These are phyloP conservation scores for Tautogolabrus adspersus DNA, from an alignment of 2,113 vertebrate genomes.

Conservation along the genomic window DNA sequence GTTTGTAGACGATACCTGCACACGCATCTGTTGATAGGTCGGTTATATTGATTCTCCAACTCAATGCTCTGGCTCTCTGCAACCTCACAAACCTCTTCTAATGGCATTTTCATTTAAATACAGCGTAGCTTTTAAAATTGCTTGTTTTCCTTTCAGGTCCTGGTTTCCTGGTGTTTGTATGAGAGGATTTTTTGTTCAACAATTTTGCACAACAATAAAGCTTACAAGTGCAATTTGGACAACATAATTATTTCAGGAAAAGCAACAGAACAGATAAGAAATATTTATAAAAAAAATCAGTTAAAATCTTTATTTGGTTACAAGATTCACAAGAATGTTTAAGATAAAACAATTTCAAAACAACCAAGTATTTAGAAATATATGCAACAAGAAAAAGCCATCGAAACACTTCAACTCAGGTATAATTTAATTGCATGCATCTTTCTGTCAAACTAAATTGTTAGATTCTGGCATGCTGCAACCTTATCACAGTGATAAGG, in stretches of 20 bases:
- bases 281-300: not conserved
- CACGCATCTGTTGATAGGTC: slow-evolving; percentile 37
- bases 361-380: not conserved
- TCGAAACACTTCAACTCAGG: not conserved
- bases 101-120: slow-evolving; percentile 3
- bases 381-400: not conserved
- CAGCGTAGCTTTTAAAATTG: not conserved
- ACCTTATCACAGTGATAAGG: slow-evolving; percentile 69
- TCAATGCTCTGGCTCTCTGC: not conserved
- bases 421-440: not conserved
- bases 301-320: not conserved
- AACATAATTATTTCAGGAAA: slow-evolving; percentile 2
- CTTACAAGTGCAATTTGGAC: not conserved
- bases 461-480: slow-evolving; percentile 25
- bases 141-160: slow-evolving; percentile 5
- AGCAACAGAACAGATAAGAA: not conserved
- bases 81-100: not conserved
- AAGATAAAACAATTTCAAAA: not conserved
- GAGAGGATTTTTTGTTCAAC: not conserved
- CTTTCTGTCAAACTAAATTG: slow-evolving; percentile 19
- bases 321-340: not conserved
- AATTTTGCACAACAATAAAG: slow-evolving; percentile 13
- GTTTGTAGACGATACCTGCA: slow-evolving; percentile 37
- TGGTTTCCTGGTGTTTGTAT: not conserved
- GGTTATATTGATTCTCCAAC: slow-evolving; percentile 12